A percentile compares a stretch with the other conserved stretches of the same genome.
phyloP scores from a whole-genome alignment of 2,797 vertebrate genomes.

The Psittacula derbiana region DNA sequence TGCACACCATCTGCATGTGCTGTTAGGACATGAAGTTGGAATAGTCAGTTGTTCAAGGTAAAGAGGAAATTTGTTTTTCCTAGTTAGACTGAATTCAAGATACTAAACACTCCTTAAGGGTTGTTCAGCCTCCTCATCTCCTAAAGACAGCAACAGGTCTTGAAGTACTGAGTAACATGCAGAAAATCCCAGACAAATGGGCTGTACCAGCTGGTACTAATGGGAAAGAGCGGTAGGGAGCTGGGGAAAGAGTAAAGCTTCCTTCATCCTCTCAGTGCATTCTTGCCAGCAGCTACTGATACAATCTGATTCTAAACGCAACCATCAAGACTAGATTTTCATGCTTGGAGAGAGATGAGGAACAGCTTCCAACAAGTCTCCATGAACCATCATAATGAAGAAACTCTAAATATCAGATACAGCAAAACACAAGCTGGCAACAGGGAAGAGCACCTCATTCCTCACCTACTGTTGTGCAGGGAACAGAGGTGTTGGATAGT shows the following conservation, averaged over 20 bases:
- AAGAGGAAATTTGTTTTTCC: background rate
- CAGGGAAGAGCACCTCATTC: background rate
- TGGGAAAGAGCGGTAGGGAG: background rate
- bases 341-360: background rate
- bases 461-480: background rate
- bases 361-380: background rate
- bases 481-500: background rate
- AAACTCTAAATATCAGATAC: background rate
- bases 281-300: constrained; percentile 15
- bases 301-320: background rate
- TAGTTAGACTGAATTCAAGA: background rate
- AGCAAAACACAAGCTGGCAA: background rate
- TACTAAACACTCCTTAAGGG: background rate
- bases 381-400: background rate
- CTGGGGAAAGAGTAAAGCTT: background rate
- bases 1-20: background rate
- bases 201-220: background rate
- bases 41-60: background rate
- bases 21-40: background rate
- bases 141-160: background rate
- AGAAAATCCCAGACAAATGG: constrained; percentile 15
- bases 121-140: background rate
- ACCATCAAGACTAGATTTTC: constrained; percentile 18
- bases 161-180: background rate
- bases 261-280: background rate